Evolutionary conservation across 2,113 vertebrate species (phyloP).

Genomic region (Suncus etruscus): DNA sequence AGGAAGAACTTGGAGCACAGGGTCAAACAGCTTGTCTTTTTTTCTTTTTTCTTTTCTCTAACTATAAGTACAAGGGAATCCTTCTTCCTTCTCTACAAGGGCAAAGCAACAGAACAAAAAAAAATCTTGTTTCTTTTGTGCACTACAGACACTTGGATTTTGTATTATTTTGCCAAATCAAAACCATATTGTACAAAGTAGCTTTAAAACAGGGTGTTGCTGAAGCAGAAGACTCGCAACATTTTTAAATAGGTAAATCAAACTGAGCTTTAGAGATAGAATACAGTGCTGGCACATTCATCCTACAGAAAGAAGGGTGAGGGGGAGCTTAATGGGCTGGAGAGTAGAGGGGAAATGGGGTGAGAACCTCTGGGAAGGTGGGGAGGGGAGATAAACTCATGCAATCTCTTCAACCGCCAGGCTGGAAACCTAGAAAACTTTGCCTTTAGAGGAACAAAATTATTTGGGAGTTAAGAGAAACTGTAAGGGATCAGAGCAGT

Average conservation of each 20-base stretch:
- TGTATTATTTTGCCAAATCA: slow-evolving; percentile 53
- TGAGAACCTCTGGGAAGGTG: too few species aligned
- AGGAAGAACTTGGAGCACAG: not conserved
- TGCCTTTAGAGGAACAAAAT: slow-evolving; percentile 9
- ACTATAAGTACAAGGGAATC: slow-evolving; percentile 23
- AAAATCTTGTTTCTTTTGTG: slow-evolving; percentile 53
- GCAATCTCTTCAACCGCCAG: not conserved
- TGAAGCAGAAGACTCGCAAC: slow-evolving; percentile 15
- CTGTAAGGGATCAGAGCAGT: too few species aligned
- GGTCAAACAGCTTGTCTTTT: not conserved
- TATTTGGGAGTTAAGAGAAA: slow-evolving; percentile 6
- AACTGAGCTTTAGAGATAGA: not conserved
- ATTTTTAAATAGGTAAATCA: slow-evolving; percentile 19
- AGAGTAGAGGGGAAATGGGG: too few species aligned
- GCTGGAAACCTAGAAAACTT: not conserved
- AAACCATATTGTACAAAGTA: slow-evolving; percentile 64
- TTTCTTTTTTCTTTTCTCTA: too few species aligned
- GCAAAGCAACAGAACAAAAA: slow-evolving; percentile 43
- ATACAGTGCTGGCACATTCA: too few species aligned
- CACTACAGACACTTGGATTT: slow-evolving; percentile 43
- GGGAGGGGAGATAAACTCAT: not conserved
- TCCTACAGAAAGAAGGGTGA: too few species aligned
- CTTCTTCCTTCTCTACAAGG: slow-evolving; percentile 7
- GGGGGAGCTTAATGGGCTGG: too few species aligned
- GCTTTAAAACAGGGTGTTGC: slow-evolving; percentile 43